phyloP scores from a whole-genome alignment of 1,140 invertebrate species.

The Aphis craccivora region DNA sequence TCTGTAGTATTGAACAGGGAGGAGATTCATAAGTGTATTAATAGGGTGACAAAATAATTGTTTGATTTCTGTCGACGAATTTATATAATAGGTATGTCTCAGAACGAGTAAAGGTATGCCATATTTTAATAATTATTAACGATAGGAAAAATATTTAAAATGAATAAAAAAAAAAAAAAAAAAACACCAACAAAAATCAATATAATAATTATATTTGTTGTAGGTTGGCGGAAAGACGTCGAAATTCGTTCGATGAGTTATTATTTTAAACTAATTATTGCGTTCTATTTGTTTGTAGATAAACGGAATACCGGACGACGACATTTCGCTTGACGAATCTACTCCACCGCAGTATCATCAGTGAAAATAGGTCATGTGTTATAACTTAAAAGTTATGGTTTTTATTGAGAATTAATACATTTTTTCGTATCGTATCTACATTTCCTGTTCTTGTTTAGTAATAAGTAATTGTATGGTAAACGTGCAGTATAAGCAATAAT shows the following conservation, averaged over 20 bases:
- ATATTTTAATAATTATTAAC: background rate
- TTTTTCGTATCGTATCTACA: background rate
- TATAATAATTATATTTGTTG: background rate
- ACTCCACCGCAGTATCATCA: background rate
- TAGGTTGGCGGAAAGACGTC: background rate
- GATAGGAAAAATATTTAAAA: background rate
- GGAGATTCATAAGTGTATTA: too few species aligned
- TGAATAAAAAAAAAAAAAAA: background rate
- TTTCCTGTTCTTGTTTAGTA: background rate
- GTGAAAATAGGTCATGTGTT: background rate
- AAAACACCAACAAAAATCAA: background rate
- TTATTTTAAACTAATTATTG: background rate
- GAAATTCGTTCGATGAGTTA: background rate
- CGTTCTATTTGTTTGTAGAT: background rate
- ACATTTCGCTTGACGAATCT: background rate
- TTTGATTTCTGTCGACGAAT: background rate
- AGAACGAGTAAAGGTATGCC: background rate
- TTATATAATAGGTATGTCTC: background rate
- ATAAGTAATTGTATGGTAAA: background rate
- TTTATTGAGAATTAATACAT: background rate
- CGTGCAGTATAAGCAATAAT: too few species aligned
- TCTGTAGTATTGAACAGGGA: too few species aligned
- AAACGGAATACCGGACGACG: background rate
- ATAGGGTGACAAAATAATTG: too few species aligned
- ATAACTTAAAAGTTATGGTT: background rate